Base-by-base conservation (phyloP, 1,140 invertebrate genomes). In the Drosophila auraria region DNA sequence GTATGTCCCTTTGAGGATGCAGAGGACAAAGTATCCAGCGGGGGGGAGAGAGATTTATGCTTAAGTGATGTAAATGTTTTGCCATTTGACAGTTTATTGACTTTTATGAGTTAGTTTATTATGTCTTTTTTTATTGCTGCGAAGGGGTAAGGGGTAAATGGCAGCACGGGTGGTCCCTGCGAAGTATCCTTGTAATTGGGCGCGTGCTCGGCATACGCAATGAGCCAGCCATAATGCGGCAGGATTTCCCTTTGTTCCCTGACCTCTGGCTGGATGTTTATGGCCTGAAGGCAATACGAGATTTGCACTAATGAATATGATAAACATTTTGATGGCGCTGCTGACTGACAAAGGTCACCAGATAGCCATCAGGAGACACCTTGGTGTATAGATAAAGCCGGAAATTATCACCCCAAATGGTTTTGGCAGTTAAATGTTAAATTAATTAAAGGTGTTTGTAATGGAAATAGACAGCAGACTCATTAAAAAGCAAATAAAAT, bases 61-160 rank as follows among this genome's bases (percentile, higher is more conserved):
- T 72, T 69, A 84, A 84, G 82, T 78, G 78, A 78, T 80, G 82
- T 84, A 81, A 84, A 84, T 84, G 82, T 66, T 72, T 77, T 66
- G 73, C 73, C 78, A 84, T 84, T 84, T 84, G 82, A 84, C 82
- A 83, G 82, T 84, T 84, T 84, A 84, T 84, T 84, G 82, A 84
- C 82, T 84, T 84, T 84, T 80, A 84, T 84, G 82, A 84, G 82
- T 80, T 80, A 84, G 82, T 83, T 83, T 83, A 83, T 83, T 84
- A 77, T 80, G 25, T 64, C 45, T 44, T 65, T 58, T 78, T 70
- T 71, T 78, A 78, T 78, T 53, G 75, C 75, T 40, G 12, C 17
- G 12, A 71, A 27, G 57, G 30, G 61, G 23, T 27, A 65, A n/a
- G 33, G 45, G 53, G 42, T 73, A 74, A 44, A n/a, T 14, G 30